Evolutionary conservation across 2,797 vertebrate species (phyloP).

Genomic region (Lithobates pipiens): DNA sequence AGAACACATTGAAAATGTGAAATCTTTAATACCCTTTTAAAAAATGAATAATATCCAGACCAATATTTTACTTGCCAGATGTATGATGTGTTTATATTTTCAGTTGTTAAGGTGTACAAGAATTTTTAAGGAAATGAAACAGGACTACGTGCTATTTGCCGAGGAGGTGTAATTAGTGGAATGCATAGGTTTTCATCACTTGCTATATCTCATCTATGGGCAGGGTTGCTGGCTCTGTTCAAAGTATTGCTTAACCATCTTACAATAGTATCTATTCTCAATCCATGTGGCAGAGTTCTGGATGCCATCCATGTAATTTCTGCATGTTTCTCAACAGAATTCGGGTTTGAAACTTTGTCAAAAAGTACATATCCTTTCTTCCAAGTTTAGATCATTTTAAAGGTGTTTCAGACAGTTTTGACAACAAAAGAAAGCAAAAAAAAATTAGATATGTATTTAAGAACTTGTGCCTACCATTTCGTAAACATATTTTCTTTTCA

Average conservation of each 20-base stretch:
- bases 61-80: not conserved
- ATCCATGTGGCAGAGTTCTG: not conserved
- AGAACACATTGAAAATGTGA: not conserved
- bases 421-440: not conserved
- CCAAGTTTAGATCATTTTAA: slow-evolving; percentile 7
- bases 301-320: not conserved
- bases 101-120: not conserved
- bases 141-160: not conserved
- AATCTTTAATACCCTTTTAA: not conserved
- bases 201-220: not conserved
- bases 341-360: not conserved
- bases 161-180: slow-evolving; percentile 22
- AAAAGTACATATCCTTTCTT: not conserved
- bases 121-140: not conserved
- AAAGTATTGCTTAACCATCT: not conserved
- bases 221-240: slow-evolving; percentile 3
- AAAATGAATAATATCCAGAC: not conserved
- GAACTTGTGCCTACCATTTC: not conserved
- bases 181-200: slow-evolving; percentile 22
- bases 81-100: not conserved
- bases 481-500: too few species aligned
- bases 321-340: not conserved
- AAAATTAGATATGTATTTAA: not conserved
- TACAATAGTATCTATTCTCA: not conserved
- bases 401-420: slow-evolving; percentile 5